Conservation (phyloP, 2,113 vertebrate species). For the Fukomys damarensis region DNA sequence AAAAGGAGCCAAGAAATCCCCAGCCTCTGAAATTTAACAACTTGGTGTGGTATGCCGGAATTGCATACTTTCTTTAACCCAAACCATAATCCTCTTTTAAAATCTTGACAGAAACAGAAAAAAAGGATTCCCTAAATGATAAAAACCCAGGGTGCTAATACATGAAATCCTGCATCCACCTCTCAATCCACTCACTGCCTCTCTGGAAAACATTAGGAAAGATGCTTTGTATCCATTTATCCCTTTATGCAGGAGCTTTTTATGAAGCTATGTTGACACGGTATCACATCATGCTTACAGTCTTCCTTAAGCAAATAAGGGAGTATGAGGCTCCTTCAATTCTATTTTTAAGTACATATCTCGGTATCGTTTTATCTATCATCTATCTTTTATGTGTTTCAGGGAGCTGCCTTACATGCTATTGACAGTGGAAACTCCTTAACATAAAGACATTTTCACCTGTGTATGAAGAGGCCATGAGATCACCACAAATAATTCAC, state of each 20-base stretch:
- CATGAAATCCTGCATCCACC: conserved; percentile 6
- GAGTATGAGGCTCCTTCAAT: neutral
- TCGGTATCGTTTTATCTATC: neutral
- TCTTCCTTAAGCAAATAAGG: conserved; percentile 22
- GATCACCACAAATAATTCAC: neutral
- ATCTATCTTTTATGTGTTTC: neutral
- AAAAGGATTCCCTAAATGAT: conserved; percentile 45
- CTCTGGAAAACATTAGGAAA: conserved; percentile 36
- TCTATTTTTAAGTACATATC: neutral
- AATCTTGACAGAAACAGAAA: conserved; percentile 48
- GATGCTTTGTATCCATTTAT: neutral
- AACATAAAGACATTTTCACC: neutral
- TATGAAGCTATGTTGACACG: neutral
- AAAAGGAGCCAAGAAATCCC: conserved; percentile 63
- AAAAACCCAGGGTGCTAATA: conserved; percentile 35
- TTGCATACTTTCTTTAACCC: conserved; percentile 38
- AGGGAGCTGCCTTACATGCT: neutral
- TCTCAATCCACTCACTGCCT: conserved; percentile 1
- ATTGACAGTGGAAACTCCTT: neutral
- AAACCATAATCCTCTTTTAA: conserved; percentile 53
- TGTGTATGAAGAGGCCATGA: neutral
- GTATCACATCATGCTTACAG: neutral
- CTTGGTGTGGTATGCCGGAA: neutral
- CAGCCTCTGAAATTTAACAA: conserved; percentile 64
- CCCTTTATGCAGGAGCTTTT: neutral